Percentiles rank a stretch among this genome's conserved stretches.
phyloP scores from a whole-genome alignment of 2,113 vertebrate species.

The Anolis carolinensis region DNA sequence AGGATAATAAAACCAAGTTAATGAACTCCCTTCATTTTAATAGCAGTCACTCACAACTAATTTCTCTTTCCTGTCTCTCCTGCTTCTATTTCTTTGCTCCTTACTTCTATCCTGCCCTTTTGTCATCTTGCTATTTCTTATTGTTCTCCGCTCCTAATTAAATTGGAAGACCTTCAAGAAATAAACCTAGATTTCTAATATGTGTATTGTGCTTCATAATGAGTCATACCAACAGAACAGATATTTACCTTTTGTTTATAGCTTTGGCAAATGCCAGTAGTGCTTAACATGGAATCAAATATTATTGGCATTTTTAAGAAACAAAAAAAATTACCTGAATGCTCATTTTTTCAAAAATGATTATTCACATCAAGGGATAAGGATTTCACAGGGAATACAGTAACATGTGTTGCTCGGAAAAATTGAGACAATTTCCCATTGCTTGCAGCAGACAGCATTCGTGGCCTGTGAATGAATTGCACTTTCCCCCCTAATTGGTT shows the following conservation, averaged over 20 bases:
- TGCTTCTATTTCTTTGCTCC: background rate
- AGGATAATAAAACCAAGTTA: background rate
- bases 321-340: slow-evolving; percentile 2
- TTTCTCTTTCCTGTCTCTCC: background rate
- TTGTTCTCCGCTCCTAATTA: slow-evolving; percentile 1
- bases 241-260: background rate
- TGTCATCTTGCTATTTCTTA: slow-evolving; percentile 1
- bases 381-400: background rate
- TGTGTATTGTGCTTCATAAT: background rate
- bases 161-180: slow-evolving; percentile 10
- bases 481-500: background rate
- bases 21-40: background rate
- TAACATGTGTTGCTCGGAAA: background rate
- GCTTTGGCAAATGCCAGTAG: background rate
- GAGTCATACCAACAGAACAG: background rate
- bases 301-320: slow-evolving; percentile 14
- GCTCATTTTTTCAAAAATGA: background rate
- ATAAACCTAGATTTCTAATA: background rate
- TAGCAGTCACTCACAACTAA: background rate
- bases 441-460: background rate
- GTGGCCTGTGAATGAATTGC: background rate
- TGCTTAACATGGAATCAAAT: background rate
- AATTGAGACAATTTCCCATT: background rate
- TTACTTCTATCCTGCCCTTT: background rate
- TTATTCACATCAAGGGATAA: background rate